Percentiles rank a stretch among this genome's conserved stretches.
These are phyloP conservation scores for Erythrolamprus reginae DNA, from an alignment of 2,113 vertebrate species.

Conservation along the genomic window DNA sequence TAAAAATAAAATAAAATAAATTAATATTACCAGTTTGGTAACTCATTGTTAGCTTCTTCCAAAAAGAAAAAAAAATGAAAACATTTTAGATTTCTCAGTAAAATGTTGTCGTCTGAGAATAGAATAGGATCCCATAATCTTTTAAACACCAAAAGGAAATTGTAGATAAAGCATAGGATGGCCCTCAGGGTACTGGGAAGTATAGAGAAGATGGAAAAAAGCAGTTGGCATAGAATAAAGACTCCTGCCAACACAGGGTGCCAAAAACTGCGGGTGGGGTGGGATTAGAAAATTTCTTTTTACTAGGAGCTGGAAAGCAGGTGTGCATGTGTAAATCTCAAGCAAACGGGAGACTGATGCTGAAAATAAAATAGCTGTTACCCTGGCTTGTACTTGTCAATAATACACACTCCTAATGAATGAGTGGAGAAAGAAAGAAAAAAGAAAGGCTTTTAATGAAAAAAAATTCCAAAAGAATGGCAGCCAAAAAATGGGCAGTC, in stretches of 20 bases:
- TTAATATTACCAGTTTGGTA: not conserved
- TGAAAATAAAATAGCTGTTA: slow-evolving; percentile 48
- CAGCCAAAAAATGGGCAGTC: slow-evolving; percentile 7
- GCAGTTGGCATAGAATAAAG: slow-evolving; percentile 42
- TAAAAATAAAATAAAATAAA: too few relatives aligned
- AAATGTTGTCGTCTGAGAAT: slow-evolving; percentile 15
- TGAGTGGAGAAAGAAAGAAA: slow-evolving; percentile 41
- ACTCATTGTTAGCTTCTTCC: slow-evolving; percentile 6
- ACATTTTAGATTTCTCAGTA: not conserved
- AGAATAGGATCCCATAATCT: slow-evolving; percentile 49
- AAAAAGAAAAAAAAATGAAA: slow-evolving; percentile 17
- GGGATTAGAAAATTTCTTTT: slow-evolving; percentile 10
- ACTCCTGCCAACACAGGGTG: slow-evolving; percentile 27
- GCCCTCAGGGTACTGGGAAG: slow-evolving; percentile 53
- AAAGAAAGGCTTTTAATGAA: slow-evolving; percentile 45
- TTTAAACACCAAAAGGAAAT: slow-evolving; percentile 56
- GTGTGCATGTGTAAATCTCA: slow-evolving; percentile 33
- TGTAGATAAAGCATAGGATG: slow-evolving; percentile 60
- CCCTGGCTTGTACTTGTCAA: slow-evolving; percentile 43
- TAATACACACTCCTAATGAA: slow-evolving; percentile 15
- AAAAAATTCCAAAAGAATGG: slow-evolving; percentile 58
- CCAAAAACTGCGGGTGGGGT: not conserved
- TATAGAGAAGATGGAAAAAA: slow-evolving; percentile 15
- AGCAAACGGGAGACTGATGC: slow-evolving; percentile 38
- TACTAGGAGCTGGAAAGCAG: slow-evolving; percentile 20